Base-by-base conservation (phyloP, 2,888 invertebrate genomes). In the Candidula unifasciata region DNA sequence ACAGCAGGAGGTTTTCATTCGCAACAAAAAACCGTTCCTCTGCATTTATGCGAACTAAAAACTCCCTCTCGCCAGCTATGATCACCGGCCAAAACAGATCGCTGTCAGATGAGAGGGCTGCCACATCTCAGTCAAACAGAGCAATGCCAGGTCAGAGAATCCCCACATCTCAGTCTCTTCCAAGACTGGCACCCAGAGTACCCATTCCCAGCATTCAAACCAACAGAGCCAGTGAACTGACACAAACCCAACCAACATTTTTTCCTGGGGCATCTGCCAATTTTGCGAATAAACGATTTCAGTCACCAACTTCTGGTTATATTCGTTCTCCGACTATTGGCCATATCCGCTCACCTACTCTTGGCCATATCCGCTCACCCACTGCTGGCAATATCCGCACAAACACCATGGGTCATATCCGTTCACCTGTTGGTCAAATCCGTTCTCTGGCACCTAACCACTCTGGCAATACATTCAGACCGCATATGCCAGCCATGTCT, bases 171-270 rank as follows among this genome's bases (percentile, higher is more conserved):
- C 71, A 71, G 24, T 37, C 73, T 10, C 57, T 82, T 52, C 82
- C 82, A 57, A 73, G 60, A 33, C 64, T 74, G 27, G 30, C 2
- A 27, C 82, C 82, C 3, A 73, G 74, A 37, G 73, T 74, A 16
- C 74, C 73, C 27, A 74, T 74, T 64, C 82, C 82, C 73, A 80
- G 71, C n/a, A 71, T 80, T n/a, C 33, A 57, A 3, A 57, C 71
- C 1, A 33, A 3, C 44, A 33, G 37, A 68, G 27, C 44, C 8
- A 68, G 13, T n/a, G 68, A 37, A 37, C 37, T 44, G 27, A 18
- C n/a, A 16, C 66, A 30, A 21, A 18, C 64, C 2, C 13, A 5
- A 21, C 64, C 24, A 16, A 78, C n/a, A 24, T n/a, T 35, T 18
- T 2, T 24, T 2, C 13, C 35, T 24, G 37, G 24, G 18, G 37